phyloP scores from a whole-genome alignment of 1,140 invertebrate species.

The Drosophila carrolli region DNA sequence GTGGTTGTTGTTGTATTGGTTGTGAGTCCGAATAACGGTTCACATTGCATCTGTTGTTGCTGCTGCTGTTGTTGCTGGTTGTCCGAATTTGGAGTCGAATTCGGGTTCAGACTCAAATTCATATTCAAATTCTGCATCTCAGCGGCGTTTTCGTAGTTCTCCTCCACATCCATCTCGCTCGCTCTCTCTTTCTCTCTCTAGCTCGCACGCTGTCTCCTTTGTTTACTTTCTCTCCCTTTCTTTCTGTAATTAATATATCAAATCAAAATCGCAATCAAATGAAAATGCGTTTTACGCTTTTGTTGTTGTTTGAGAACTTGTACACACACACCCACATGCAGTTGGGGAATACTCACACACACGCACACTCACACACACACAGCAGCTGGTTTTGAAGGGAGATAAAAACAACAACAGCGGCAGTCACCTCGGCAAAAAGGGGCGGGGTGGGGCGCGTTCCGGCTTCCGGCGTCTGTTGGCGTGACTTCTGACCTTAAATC shows the following conservation, averaged over 20 bases:
- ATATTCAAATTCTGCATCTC: conserved; percentile 40
- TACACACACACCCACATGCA: conserved; percentile 21
- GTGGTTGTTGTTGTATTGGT: conserved; percentile 71
- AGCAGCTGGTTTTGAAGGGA: conserved; percentile 31
- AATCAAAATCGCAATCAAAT: conserved; percentile 44
- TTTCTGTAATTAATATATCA: conserved; percentile 18
- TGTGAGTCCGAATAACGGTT: conserved; percentile 62
- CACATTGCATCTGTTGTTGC: conserved; percentile 71
- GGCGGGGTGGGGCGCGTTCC: conserved; percentile 1
- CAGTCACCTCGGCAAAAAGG: conserved; percentile 12
- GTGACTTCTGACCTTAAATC: conserved; percentile 15
- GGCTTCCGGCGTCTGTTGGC: conserved; percentile 6
- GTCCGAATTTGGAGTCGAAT: conserved; percentile 20
- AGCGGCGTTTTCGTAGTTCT: conserved; percentile 64
- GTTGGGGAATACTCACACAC: conserved; percentile 27
- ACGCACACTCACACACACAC: conserved; percentile 34
- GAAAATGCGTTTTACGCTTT: conserved; percentile 60
- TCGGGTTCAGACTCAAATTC: conserved; percentile 30
- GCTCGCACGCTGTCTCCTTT: conserved; percentile 19
- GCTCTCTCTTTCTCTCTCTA: conserved; percentile 1
- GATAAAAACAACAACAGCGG: conserved; percentile 28
- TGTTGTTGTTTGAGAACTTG: conserved; percentile 50
- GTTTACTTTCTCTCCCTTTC: conserved; percentile 28
- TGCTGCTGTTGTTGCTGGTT: conserved; percentile 32
- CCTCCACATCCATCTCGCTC: conserved; percentile 68